Conservation (phyloP, 2,888 invertebrate genomes). For the Galerucella nymphaeae region DNA sequence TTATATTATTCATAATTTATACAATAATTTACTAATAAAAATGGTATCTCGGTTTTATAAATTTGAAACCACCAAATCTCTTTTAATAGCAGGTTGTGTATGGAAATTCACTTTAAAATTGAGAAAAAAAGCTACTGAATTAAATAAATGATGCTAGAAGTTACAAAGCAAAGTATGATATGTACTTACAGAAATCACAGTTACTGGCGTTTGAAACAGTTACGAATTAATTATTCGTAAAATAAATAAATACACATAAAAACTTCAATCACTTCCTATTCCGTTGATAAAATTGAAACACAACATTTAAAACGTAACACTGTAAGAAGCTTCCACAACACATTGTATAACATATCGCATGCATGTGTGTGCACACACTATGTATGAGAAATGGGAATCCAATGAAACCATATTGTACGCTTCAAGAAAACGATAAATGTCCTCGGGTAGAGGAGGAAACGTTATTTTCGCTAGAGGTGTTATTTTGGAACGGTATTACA, state of each 20-base stretch:
- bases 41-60: too few species aligned
- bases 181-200: not conserved
- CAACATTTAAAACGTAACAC: constrained; percentile 26
- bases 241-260: not conserved
- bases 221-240: not conserved
- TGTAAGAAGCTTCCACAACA: constrained; percentile 28
- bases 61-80: too few species aligned
- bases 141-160: too few species aligned
- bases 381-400: constrained; percentile 32
- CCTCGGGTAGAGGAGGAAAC: not conserved
- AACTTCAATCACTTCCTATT: constrained; percentile 7
- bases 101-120: too few species aligned
- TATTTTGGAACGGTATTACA: not conserved
- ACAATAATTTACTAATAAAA: too few species aligned
- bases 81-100: too few species aligned
- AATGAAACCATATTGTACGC: constrained; percentile 28
- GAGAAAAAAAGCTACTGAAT: too few species aligned
- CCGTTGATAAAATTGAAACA: constrained; percentile 12
- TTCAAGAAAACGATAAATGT: not conserved
- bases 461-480: not conserved
- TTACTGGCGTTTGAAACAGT: not conserved
- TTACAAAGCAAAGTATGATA: too few species aligned
- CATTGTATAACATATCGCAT: constrained; percentile 23
- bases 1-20: too few species aligned
- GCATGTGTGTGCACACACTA: constrained; percentile 18